A percentile compares a stretch with the other conserved stretches of the same genome.
Evolutionary conservation across 1,140 invertebrate species (phyloP).

Genomic region (Pseudomyrmex gracilis): DNA sequence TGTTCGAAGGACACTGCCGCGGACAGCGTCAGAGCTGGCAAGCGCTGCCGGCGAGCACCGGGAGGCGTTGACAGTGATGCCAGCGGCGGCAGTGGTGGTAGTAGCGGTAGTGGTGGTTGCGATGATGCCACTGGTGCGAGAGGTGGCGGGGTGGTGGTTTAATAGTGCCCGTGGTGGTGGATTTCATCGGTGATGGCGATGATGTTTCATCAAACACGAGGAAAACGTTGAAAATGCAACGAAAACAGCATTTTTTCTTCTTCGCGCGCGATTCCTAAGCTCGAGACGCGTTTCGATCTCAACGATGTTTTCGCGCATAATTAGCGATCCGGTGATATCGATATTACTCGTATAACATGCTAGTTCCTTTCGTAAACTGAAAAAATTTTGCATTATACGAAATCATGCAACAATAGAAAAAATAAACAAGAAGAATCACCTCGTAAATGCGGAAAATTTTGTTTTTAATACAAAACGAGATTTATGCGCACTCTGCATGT

Average conservation of each 20-base stretch:
- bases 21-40: background rate
- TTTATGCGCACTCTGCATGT: no score
- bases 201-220: background rate
- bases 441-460: no score
- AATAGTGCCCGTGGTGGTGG: conserved; percentile 56
- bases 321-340: no score
- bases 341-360: no score
- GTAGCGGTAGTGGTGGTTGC: conserved; percentile 47
- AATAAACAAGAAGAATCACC: no score
- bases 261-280: no score
- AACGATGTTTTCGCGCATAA: no score
- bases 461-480: no score
- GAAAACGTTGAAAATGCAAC: background rate
- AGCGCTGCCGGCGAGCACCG: conserved; percentile 69
- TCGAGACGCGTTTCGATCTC: background rate
- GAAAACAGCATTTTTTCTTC: no score
- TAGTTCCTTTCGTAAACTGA: no score
- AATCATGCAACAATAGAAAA: no score
- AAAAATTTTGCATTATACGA: no score
- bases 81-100: conserved; percentile 53
- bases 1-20: conserved; percentile 74
- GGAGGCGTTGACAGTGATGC: conserved; percentile 70
- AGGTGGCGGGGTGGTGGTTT: conserved; percentile 25
- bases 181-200: conserved; percentile 20
- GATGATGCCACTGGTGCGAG: conserved; percentile 29